These are phyloP conservation scores for Montipora capricornis DNA, from an alignment of 64 coral and sea anemone genomes.

Conservation along the genomic window DNA sequence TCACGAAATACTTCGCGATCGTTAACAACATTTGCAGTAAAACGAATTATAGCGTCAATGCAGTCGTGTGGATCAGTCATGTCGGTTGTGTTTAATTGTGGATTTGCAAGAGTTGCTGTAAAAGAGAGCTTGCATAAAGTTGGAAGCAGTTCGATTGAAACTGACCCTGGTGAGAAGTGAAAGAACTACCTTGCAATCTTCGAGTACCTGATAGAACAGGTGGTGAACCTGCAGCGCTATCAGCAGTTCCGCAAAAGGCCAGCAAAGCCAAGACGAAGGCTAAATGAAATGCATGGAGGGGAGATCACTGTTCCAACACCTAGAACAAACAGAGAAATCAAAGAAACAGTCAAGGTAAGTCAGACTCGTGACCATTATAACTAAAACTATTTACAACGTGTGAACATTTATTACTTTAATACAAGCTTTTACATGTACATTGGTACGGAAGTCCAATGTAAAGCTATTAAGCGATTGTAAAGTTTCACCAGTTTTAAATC, in stretches of 20 bases:
- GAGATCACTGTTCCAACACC: slow-evolving; percentile 28
- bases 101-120: not conserved
- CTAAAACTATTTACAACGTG: too few relatives aligned
- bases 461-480: too few relatives aligned
- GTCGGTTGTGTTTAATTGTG: not conserved
- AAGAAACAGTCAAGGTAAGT: slow-evolving; percentile 41
- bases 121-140: not conserved
- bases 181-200: not conserved
- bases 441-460: too few relatives aligned
- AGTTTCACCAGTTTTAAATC: too few relatives aligned
- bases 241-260: slow-evolving; percentile 12
- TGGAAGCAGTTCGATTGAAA: not conserved
- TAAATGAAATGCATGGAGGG: not conserved
- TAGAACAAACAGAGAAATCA: slow-evolving; percentile 32
- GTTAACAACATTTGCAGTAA: not conserved
- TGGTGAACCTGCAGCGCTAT: not conserved
- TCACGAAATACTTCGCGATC: not conserved
- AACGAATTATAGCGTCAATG: too few relatives aligned
- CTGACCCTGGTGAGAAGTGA: not conserved
- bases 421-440: too few relatives aligned
- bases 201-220: slow-evolving; percentile 23
- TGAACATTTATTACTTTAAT: too few relatives aligned
- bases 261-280: not conserved
- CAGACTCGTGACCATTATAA: too few relatives aligned
- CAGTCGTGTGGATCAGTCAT: not conserved